Conservation (phyloP, 2,888 invertebrate genomes). For the Megaustenia siamemsis region DNA sequence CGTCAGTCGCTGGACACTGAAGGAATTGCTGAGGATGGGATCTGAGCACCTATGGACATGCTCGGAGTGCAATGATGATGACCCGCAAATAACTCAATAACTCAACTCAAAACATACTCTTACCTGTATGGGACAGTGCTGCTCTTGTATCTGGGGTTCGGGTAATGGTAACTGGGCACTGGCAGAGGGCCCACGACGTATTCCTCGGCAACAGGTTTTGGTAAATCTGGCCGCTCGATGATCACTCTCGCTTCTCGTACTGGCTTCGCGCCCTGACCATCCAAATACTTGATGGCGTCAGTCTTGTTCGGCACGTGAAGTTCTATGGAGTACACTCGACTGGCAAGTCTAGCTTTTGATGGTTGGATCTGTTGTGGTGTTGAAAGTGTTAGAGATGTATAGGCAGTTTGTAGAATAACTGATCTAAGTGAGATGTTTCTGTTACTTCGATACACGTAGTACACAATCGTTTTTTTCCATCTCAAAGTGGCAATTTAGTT, state of each 20-base stretch:
- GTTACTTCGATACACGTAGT: no score
- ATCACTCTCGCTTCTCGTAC: conserved; percentile 63
- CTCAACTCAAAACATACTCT: no score
- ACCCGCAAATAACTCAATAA: no score
- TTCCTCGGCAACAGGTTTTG: conserved; percentile 62
- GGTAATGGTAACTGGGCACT: conserved; percentile 57
- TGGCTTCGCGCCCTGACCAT: conserved; percentile 56
- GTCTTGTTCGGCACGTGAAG: conserved; percentile 64
- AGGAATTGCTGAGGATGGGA: no score
- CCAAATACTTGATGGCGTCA: conserved; percentile 59
- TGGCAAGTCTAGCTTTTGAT: not conserved
- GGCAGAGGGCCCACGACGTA: conserved; percentile 66
- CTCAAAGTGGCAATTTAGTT: no score
- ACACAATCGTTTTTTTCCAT: no score
- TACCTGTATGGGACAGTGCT: conserved; percentile 34
- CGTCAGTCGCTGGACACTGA: no score
- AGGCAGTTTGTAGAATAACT: no score
- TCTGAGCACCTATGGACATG: no score
- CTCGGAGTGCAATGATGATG: no score
- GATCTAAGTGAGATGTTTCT: no score
- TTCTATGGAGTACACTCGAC: conserved; percentile 46
- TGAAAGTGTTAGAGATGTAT: no score
- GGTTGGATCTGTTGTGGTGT: conserved; percentile 6
- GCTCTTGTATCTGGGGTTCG: conserved; percentile 48
- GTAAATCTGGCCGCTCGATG: conserved; percentile 57